phyloP scores from a whole-genome alignment of 2,888 invertebrate species.

The Idaea dimidiata region DNA sequence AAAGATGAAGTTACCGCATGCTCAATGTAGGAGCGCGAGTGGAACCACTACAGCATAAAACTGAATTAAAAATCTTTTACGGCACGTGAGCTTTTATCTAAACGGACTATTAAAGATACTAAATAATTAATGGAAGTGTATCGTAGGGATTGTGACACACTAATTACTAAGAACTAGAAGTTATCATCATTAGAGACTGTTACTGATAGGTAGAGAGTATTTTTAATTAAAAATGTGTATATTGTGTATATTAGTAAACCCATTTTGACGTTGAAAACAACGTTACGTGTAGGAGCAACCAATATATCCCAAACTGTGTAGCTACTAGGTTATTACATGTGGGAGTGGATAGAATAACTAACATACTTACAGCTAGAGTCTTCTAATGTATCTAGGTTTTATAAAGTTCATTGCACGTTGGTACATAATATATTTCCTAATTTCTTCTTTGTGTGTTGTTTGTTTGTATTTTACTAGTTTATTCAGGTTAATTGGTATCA shows the following conservation, averaged over 20 bases:
- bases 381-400: no score
- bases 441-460: no score
- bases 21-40: slow-evolving; percentile 17
- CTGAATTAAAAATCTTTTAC: slow-evolving; percentile 3
- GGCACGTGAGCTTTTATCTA: slow-evolving; percentile 1
- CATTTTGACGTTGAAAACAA: no score
- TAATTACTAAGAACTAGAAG: not conserved
- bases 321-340: no score
- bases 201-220: not conserved
- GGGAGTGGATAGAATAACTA: no score
- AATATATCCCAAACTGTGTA: no score
- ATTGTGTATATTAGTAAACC: not conserved
- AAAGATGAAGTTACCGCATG: slow-evolving; percentile 37
- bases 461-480: no score
- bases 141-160: not conserved
- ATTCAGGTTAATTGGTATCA: no score
- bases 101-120: not conserved
- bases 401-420: no score
- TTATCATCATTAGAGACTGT: not conserved
- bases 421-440: no score
- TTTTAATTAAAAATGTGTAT: not conserved
- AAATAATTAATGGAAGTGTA: not conserved
- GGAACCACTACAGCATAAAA: slow-evolving; percentile 4
- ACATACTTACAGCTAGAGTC: no score
- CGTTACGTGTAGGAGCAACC: no score